Conservation (phyloP, 2,113 vertebrate species). For the Seriola quinqueradiata region DNA sequence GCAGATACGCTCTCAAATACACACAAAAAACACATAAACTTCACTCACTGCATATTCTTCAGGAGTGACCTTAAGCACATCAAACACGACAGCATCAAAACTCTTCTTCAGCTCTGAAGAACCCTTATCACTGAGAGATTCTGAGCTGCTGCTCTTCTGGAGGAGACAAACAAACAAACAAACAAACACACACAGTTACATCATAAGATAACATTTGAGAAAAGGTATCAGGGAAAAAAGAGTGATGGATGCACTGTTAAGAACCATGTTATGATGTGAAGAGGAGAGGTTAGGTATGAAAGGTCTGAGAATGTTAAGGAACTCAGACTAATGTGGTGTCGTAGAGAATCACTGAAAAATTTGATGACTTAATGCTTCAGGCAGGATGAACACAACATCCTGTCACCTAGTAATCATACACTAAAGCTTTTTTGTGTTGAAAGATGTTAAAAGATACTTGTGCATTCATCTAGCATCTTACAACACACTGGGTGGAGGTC, state of each 20-base stretch:
- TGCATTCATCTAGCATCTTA: not conserved
- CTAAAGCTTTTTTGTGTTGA: not conserved
- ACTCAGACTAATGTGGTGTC: not conserved
- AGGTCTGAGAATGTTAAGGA: not conserved
- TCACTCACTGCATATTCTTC: slow-evolving; percentile 98
- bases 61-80: slow-evolving; percentile 96
- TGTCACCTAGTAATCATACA: not conserved
- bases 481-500: not conserved
- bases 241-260: not conserved
- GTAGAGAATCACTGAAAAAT: not conserved
- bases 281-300: not conserved
- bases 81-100: slow-evolving; percentile 98
- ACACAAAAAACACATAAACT: not conserved
- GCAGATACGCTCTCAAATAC: not conserved
- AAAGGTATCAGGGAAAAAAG: not conserved
- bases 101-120: slow-evolving; percentile 97
- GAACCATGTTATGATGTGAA: not conserved
- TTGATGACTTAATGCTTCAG: not conserved
- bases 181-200: slow-evolving; percentile 7
- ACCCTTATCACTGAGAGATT: slow-evolving; percentile 96
- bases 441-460: not conserved
- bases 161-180: slow-evolving; percentile 10
- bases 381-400: not conserved
- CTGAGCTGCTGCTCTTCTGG: slow-evolving; percentile 97
- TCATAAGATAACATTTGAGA: not conserved